These are phyloP conservation scores for Cylloceria caligata DNA, from an alignment of 2,888 invertebrate species.

Conservation along the genomic window DNA sequence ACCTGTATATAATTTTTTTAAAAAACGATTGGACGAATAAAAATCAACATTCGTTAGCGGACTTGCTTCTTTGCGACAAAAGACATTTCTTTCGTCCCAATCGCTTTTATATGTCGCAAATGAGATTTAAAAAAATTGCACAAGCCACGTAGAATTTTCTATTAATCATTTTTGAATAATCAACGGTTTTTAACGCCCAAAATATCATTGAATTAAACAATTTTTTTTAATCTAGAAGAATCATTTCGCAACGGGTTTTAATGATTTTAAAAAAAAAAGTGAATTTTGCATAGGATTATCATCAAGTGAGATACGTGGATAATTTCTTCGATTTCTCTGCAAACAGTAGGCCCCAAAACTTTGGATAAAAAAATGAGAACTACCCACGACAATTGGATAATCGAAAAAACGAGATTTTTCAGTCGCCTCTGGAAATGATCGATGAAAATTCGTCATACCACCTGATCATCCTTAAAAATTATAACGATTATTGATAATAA, in stretches of 20 bases:
- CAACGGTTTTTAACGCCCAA: too few relatives aligned
- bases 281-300: neutral
- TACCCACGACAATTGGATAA: neutral
- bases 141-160: too few relatives aligned
- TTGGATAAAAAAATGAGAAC: neutral
- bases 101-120: neutral
- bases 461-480: too few relatives aligned
- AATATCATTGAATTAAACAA: too few relatives aligned
- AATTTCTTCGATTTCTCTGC: neutral
- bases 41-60: neutral
- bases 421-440: neutral
- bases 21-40: neutral
- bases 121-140: too few relatives aligned
- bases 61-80: neutral
- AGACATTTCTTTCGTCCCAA: neutral
- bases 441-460: too few relatives aligned
- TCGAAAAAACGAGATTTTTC: slow-evolving; percentile 13
- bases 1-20: neutral
- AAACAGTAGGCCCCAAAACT: neutral
- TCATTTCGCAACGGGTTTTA: too few relatives aligned
- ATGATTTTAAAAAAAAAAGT: too few relatives aligned
- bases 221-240: too few relatives aligned
- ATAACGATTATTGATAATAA: neutral
- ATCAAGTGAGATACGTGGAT: neutral
- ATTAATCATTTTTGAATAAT: too few relatives aligned